Conservation (phyloP, 2,888 invertebrate species). For the Thereva unica region DNA sequence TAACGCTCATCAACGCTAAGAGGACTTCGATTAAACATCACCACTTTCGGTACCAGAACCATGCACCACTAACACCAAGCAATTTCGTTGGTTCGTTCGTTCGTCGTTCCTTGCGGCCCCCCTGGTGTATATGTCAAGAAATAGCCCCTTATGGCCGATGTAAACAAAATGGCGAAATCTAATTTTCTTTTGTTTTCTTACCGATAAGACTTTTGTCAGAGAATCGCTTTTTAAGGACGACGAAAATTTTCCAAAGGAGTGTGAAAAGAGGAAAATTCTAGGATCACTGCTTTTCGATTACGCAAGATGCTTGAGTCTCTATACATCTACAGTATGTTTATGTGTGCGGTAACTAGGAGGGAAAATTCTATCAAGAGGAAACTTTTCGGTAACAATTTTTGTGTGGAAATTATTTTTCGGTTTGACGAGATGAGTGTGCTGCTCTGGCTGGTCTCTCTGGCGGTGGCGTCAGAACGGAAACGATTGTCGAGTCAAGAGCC, state of each 20-base stretch:
- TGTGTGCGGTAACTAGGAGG: neutral
- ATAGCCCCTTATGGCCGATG: slow-evolving; percentile 25
- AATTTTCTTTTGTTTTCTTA: slow-evolving; percentile 32
- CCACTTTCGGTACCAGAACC: slow-evolving; percentile 17
- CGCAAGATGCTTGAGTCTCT: neutral
- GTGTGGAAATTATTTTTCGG: slow-evolving; percentile 29
- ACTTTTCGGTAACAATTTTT: slow-evolving; percentile 24
- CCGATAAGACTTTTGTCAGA: neutral
- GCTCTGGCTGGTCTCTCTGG: neutral
- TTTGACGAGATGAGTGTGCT: slow-evolving; percentile 20
- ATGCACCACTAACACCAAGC: slow-evolving; percentile 1
- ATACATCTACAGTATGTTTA: too few species aligned
- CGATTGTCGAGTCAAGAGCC: slow-evolving; percentile 12
- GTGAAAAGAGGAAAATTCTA: too few species aligned
- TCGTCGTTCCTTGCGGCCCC: slow-evolving; percentile 4
- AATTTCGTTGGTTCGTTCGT: too few species aligned
- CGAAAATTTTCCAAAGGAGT: neutral
- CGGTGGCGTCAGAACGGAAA: neutral
- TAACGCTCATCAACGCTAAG: slow-evolving; percentile 26
- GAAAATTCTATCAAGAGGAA: slow-evolving; percentile 13
- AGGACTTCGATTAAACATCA: neutral
- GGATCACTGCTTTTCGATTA: neutral
- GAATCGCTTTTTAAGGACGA: neutral
- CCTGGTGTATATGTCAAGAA: neutral
- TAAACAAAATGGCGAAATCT: slow-evolving; percentile 33